A percentile compares a stretch with the other conserved stretches of the same genome.
phyloP scores from a whole-genome alignment of 1,140 invertebrate species.

The Akabosia matsudoensis region DNA sequence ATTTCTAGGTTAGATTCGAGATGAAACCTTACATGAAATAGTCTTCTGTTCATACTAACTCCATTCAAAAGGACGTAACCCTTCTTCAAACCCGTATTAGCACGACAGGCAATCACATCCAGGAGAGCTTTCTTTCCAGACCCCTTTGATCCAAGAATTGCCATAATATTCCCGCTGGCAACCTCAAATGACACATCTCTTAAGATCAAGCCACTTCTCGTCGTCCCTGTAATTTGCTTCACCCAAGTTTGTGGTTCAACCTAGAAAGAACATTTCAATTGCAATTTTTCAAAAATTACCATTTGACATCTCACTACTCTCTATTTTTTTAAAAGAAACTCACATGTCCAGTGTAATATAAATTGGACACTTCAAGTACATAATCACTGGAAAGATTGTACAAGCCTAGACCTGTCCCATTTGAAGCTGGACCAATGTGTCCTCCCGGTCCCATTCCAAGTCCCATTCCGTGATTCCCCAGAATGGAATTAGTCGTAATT shows the following conservation, averaged over 20 bases:
- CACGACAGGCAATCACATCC: constrained; percentile 78
- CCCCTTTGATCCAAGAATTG: constrained; percentile 86
- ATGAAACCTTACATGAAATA: constrained; percentile 72
- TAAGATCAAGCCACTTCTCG: constrained; percentile 76
- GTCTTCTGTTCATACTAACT: constrained; percentile 68
- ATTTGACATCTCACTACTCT: background rate
- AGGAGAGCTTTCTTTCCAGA: constrained; percentile 85
- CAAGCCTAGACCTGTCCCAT: constrained; percentile 35
- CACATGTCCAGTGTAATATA: constrained; percentile 83
- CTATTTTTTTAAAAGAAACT: constrained; percentile 47
- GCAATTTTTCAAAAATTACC: background rate
- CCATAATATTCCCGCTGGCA: constrained; percentile 84
- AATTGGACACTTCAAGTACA: constrained; percentile 78
- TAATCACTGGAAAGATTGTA: constrained; percentile 64
- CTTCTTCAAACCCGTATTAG: constrained; percentile 58
- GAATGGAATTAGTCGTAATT: background rate
- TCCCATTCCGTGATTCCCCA: background rate
- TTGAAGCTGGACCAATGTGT: background rate
- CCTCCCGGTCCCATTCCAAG: background rate
- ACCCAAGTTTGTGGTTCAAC: constrained; percentile 74
- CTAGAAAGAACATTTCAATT: constrained; percentile 52
- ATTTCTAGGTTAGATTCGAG: background rate
- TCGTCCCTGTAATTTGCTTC: constrained; percentile 70
- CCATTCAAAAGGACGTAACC: constrained; percentile 84
- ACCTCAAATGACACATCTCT: constrained; percentile 87